Conservation (phyloP, 2,113 vertebrate genomes). For the Lagopus leucura region DNA sequence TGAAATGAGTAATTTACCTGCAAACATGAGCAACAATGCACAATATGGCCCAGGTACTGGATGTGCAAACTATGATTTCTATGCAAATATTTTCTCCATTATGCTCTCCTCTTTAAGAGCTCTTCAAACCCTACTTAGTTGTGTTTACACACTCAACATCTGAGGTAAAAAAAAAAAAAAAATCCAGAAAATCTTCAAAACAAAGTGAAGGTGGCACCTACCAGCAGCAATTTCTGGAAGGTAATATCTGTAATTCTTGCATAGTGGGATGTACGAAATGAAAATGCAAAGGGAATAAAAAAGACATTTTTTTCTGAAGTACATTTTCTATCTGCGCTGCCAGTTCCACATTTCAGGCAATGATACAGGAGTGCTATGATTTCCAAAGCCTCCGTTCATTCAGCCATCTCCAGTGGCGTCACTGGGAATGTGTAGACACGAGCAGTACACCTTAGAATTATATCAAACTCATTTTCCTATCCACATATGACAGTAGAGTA, state of each 20-base stretch:
- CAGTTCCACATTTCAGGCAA: background rate
- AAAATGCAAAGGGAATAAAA: background rate
- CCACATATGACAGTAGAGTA: background rate
- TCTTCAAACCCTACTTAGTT: background rate
- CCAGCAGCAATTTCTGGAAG: background rate
- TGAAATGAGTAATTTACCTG: conserved; percentile 4
- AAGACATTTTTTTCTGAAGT: background rate
- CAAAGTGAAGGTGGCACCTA: background rate
- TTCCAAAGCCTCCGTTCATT: background rate
- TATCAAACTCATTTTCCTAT: background rate
- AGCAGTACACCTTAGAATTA: background rate
- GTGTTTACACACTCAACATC: background rate
- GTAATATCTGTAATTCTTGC: background rate
- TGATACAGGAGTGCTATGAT: background rate
- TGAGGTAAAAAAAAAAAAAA: background rate
- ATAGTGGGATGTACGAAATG: background rate
- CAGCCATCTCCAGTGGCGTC: background rate
- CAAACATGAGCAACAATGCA: background rate
- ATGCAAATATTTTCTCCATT: background rate
- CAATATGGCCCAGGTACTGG: background rate
- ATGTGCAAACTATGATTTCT: background rate
- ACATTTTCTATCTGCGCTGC: background rate
- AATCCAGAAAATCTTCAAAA: background rate
- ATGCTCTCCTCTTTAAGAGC: background rate
- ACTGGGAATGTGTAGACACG: background rate